Evolutionary conservation across 1,140 invertebrate species (phyloP), one percentile per base, ranked within the genome.

Genomic region (Drosophila kohkoa): DNA sequence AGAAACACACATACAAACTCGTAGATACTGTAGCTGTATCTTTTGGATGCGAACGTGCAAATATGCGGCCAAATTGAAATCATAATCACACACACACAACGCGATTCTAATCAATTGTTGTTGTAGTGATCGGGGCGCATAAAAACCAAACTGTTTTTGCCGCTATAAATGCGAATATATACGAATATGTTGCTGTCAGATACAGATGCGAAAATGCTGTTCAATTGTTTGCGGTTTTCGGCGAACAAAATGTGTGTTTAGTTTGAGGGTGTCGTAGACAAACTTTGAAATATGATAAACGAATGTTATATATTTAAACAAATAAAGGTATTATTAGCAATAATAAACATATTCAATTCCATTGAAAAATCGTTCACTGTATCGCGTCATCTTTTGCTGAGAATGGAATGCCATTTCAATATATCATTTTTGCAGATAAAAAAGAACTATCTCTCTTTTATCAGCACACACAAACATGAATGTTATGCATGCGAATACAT

Each of bases 51-150:
- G 62, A 73, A 73, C 70, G 69, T 73, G 81, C 32, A 60, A 62
- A 57, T 30, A 67, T 69, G 79, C 77, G 67, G 71, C 57, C 57
- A 67, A 82, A 74, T 67, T 82, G 75, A 75, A 75, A 69, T 52
- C 70, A 81, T 72, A 80, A 49, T 59, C 58, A 79, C 20, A 35
- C 65, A 58, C 49, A n/a, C 45, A 65, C 32, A 38, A 10, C 7
- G 51, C 43, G 80, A 71, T 75, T 58, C 65, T 59, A 71, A 75
- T 79, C 65, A 68, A 75, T 58, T 69, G 45, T 66, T n/a, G 54
- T 10, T 38, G 54, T 57, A 70, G 46, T 68, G 59, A 70, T 63
- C 68, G 48, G 49, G 35, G 16, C 35, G 16, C 32, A 49, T 43
- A 43, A 32, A 25, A 52, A 52, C 51, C 35, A 10, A 10, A 38